phyloP scores from a whole-genome alignment of 2,888 invertebrate species.

The Clunio marinus region DNA sequence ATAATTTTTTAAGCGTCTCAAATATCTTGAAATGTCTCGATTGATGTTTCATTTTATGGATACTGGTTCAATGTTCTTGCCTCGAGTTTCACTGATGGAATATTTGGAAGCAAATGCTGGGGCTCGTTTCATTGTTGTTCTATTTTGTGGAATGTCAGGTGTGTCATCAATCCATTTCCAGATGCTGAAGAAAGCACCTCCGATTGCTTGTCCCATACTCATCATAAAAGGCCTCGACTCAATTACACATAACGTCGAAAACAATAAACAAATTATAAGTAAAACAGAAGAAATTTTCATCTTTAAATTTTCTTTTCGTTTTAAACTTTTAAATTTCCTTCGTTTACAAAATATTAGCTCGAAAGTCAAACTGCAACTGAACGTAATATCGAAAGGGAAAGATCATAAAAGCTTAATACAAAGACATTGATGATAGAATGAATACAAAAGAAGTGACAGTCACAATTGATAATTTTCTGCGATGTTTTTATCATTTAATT shows the following conservation, averaged over 20 bases:
- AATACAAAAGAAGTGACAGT: background rate
- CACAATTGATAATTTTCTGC: background rate
- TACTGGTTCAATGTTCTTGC: background rate
- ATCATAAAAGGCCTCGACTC: slow-evolving; percentile 27
- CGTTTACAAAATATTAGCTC: background rate
- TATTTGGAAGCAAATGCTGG: slow-evolving; percentile 19
- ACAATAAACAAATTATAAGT: background rate
- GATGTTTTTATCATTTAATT: background rate
- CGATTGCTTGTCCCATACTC: slow-evolving; percentile 11
- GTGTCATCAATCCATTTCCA: slow-evolving; percentile 17
- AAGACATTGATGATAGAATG: background rate
- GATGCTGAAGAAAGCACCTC: slow-evolving; percentile 1
- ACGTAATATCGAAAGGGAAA: background rate
- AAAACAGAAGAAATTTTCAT: background rate
- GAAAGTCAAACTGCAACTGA: slow-evolving; percentile 15
- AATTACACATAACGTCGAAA: background rate
- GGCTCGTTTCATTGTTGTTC: slow-evolving; percentile 21
- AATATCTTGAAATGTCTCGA: no score
- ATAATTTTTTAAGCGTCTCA: no score
- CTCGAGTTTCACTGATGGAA: background rate
- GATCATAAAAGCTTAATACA: background rate
- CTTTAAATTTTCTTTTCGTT: background rate
- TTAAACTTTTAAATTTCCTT: background rate
- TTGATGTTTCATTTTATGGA: background rate
- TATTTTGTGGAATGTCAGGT: background rate